Conservation (phyloP, 2,888 invertebrate species). For the Lobophora halterata region DNA sequence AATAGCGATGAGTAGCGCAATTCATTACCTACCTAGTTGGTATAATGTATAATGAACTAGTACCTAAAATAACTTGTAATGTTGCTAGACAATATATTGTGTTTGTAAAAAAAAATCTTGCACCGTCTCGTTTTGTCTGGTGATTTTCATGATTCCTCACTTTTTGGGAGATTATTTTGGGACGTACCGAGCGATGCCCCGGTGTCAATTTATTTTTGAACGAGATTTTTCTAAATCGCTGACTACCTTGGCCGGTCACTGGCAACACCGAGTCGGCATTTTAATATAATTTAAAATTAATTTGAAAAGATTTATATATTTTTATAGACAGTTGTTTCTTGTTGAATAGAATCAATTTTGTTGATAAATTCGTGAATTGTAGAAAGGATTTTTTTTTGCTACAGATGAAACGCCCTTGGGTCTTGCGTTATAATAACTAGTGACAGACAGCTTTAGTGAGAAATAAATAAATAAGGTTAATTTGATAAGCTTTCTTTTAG, state of each 20-base stretch:
- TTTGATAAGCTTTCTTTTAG: conserved; percentile 60
- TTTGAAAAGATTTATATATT: conserved; percentile 68
- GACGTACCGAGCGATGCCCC: conserved; percentile 29
- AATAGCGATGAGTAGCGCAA: conserved; percentile 75
- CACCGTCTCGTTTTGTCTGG: conserved; percentile 61
- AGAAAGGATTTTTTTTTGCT: conserved; percentile 41
- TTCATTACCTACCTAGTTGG: conserved; percentile 71
- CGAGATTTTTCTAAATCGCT: conserved; percentile 29
- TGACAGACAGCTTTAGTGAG: conserved; percentile 66
- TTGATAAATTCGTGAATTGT: conserved; percentile 45
- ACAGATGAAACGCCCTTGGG: conserved; percentile 39
- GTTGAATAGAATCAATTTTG: conserved; percentile 74
- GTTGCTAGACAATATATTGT: conserved; percentile 74
- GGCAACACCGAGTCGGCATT: conserved; percentile 46
- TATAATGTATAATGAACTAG: conserved; percentile 63
- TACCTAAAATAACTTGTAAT: conserved; percentile 68
- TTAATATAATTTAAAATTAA: conserved; percentile 67
- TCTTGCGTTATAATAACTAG: conserved; percentile 41
- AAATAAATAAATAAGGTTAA: conserved; percentile 40
- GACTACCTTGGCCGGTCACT: conserved; percentile 21
- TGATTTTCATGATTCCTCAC: conserved; percentile 23
- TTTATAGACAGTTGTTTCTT: conserved; percentile 76
- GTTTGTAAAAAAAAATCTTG: conserved; percentile 60
- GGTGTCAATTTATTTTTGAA: conserved; percentile 33
- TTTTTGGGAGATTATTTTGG: conserved; percentile 26